Conservation (phyloP, 1,140 invertebrate genomes). For the Mactra quadrangularis region DNA sequence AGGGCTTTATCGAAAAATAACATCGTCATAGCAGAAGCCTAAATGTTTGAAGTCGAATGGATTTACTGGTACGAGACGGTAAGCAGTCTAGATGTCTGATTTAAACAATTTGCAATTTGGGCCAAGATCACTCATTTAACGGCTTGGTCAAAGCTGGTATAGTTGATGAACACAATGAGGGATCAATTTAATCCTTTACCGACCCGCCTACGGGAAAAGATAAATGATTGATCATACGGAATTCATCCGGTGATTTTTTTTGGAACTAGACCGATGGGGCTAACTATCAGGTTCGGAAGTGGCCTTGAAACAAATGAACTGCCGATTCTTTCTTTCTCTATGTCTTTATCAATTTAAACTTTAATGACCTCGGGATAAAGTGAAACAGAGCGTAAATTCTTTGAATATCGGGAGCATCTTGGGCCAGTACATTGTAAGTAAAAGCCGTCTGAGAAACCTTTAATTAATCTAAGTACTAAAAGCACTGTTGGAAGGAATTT, state of each 20-base stretch:
- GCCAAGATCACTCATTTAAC: constrained; percentile 6
- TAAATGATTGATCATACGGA: constrained; percentile 42
- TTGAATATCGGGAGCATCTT: background rate
- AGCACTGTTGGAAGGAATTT: no score
- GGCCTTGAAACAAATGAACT: no score
- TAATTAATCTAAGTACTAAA: no score
- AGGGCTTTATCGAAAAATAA: no score
- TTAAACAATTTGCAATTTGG: constrained; percentile 42
- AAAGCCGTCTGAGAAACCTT: background rate
- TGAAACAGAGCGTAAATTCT: constrained; percentile 30
- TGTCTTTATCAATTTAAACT: constrained; percentile 41
- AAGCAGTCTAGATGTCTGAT: no score
- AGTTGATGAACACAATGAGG: constrained; percentile 39
- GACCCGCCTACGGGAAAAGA: constrained; percentile 25
- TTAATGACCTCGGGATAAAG: constrained; percentile 4
- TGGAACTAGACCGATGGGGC: constrained; percentile 36
- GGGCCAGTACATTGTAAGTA: background rate
- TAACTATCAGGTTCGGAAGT: constrained; percentile 20
- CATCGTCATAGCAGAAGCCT: background rate
- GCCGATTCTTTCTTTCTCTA: constrained; percentile 17
- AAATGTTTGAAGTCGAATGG: constrained; percentile 37
- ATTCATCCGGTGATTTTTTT: constrained; percentile 19
- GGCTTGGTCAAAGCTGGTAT: constrained; percentile 49
- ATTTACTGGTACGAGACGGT: constrained; percentile 38
- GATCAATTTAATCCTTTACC: constrained; percentile 43